Percentiles rank a stretch among this genome's conserved stretches.
These are phyloP conservation scores for Colletes collaris DNA, from an alignment of 2,888 invertebrate species.

Conservation along the genomic window DNA sequence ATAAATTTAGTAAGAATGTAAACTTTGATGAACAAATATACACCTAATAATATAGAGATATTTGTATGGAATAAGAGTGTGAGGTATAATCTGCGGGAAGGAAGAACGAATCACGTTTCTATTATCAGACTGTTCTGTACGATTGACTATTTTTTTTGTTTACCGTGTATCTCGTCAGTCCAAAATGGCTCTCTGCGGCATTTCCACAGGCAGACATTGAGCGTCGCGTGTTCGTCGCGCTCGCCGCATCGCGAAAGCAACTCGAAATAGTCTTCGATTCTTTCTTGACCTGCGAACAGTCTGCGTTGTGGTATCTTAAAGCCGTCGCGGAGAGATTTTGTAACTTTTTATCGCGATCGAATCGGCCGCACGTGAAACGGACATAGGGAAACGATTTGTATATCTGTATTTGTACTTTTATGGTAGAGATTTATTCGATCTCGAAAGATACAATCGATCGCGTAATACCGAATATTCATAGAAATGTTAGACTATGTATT, in stretches of 20 bases:
- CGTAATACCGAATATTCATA: conserved; percentile 7
- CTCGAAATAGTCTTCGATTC: conserved; percentile 83
- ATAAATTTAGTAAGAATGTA: not conserved
- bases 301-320: not conserved
- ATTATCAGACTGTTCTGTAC: not conserved
- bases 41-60: not conserved
- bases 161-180: conserved; percentile 60
- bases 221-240: conserved; percentile 80
- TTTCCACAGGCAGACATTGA: conserved; percentile 84
- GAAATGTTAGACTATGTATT: conserved; percentile 29
- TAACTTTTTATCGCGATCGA: not conserved
- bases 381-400: not conserved
- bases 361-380: not conserved
- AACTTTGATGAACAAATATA: not conserved
- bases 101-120: not conserved
- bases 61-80: conserved; percentile 7
- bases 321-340: not conserved
- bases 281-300: conserved; percentile 83
- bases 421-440: not conserved
- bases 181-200: conserved; percentile 83
- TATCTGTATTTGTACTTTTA: conserved; percentile 8
- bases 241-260: conserved; percentile 81
- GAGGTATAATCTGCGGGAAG: not conserved
- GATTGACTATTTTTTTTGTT: not conserved
- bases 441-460: not conserved